These are phyloP conservation scores for Odontocerum albicorne DNA, from an alignment of 2,888 invertebrate genomes.

Conservation along the genomic window DNA sequence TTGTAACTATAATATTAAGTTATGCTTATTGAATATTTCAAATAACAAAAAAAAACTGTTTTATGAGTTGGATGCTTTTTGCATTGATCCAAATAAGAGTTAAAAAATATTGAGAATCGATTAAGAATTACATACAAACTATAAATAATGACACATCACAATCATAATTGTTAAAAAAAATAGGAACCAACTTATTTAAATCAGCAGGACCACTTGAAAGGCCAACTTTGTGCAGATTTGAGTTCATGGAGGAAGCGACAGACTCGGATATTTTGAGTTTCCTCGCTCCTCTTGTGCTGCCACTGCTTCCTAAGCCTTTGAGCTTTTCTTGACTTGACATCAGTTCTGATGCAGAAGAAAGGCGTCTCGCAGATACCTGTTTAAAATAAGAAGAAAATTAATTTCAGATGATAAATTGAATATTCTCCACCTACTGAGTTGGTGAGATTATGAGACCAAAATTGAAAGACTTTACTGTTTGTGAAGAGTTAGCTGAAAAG, in stretches of 20 bases:
- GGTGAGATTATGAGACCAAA: too few relatives aligned
- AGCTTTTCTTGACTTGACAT: conserved; percentile 84
- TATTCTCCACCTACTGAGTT: too few relatives aligned
- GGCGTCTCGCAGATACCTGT: conserved; percentile 72
- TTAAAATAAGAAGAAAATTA: too few relatives aligned
- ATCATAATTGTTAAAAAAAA: conserved; percentile 1
- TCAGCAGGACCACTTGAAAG: conserved; percentile 49
- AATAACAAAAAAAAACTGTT: too few relatives aligned
- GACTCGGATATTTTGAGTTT: conserved; percentile 84
- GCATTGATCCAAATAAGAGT: too few relatives aligned
- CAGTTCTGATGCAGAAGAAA: conserved; percentile 78
- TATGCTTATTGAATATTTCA: too few relatives aligned
- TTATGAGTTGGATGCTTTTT: too few relatives aligned
- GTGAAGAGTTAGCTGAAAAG: too few relatives aligned
- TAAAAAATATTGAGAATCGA: not conserved
- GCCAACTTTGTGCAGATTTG: conserved; percentile 76
- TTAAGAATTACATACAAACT: not conserved
- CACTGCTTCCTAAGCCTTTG: conserved; percentile 66
- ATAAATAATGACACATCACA: not conserved
- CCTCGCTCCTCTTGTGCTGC: conserved; percentile 70
- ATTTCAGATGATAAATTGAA: too few relatives aligned
- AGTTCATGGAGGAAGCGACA: conserved; percentile 88
- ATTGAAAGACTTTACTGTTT: too few relatives aligned
- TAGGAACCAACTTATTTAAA: conserved; percentile 35
- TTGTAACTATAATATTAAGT: too few relatives aligned